Evolutionary conservation across 2,113 vertebrate genomes (phyloP).

Genomic region (Melanocharis versteri): DNA sequence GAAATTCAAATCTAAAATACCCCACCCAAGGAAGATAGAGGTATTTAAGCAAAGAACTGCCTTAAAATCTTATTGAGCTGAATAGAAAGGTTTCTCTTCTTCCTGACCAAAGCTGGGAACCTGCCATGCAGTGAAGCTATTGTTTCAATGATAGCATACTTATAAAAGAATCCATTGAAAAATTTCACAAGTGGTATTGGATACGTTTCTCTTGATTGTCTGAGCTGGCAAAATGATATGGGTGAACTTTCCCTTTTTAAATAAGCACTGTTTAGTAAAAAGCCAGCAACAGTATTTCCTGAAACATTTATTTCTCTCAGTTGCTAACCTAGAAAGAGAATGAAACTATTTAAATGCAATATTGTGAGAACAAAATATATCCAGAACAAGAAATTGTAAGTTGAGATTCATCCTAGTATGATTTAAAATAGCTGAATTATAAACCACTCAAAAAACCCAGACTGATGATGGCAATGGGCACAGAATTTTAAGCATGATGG

Average conservation of each 20-base stretch:
- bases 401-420: neutral
- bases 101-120: neutral
- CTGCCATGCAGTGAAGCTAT: neutral
- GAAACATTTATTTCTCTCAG: neutral
- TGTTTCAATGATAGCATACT: neutral
- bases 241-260: neutral
- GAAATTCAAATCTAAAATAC: neutral
- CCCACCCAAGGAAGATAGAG: neutral
- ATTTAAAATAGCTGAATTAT: constrained; percentile 18
- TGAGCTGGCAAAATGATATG: fast-evolving
- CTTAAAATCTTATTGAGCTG: neutral
- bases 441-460: neutral
- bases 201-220: neutral
- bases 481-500: neutral
- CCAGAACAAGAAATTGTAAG: neutral
- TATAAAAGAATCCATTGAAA: neutral
- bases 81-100: neutral
- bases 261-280: neutral
- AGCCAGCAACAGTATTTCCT: neutral
- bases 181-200: neutral
- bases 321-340: neutral
- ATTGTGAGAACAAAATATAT: neutral
- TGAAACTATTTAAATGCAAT: neutral
- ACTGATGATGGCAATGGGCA: neutral
- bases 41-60: neutral